Base-by-base conservation (phyloP, 1,140 invertebrate genomes). In the Saxidomus purpurata region DNA sequence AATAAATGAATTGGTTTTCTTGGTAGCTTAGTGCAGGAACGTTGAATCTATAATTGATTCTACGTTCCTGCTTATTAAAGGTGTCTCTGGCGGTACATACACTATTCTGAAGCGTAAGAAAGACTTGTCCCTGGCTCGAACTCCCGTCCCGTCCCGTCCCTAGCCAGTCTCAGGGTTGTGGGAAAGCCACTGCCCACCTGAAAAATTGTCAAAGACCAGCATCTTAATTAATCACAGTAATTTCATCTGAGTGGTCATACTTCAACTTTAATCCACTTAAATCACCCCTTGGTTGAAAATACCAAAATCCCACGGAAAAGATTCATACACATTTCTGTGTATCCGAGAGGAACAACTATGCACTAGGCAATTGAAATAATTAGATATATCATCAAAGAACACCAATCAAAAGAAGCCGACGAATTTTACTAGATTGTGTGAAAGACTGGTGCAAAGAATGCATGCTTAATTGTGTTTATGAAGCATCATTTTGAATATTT, bases 381-480 rank as follows among this genome's bases (percentile, higher is more conserved):
- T 85, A 85, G n/a, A 36, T 28, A 31, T 17, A 49, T 69, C 83
- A 71, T 85, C 83, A 85, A 85, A 85, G 69, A 22, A 28, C 31
- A 19, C 13, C 28, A 28, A 67, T 43, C 83, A 55, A 55, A 71
- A 19, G 3, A 47, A 19, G 31, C 67, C 63, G 83, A 55, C 61
- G 71, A n/a, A 52, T 85, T 71, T 85, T 25, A 74, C 67, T 74
- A 55, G 67, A 71, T 71, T 25, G 83, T 85, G 83, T 55, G 83
- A 85, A 85, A 15, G 61, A 28, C 25, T 49, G 47, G 38, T 55
- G 49, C 19, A 74, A 74, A 55, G 36, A 49, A 71, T 74, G 34
- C 69, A 74, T 69, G 49, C 83, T 36, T 74, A 55, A 74, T 85
- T 74, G 83, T 85, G 55, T 69, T 85, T 74, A 74, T 74, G 63